Evolutionary conservation across 2,113 vertebrate species (phyloP).

Genomic region (Pygathrix nemaeus): DNA sequence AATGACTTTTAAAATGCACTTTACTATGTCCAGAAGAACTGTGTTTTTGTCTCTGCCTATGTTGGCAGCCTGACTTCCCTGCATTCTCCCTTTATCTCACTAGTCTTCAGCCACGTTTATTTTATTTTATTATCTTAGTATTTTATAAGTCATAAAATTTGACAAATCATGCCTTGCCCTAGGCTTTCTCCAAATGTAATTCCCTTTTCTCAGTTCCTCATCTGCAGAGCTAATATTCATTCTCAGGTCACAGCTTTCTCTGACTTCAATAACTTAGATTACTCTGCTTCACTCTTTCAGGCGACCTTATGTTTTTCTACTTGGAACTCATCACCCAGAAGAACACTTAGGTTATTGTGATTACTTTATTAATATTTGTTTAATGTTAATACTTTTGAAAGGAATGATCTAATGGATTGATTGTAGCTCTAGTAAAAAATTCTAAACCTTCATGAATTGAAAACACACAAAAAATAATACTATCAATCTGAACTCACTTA

Average conservation of each 20-base stretch:
- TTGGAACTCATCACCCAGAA: neutral
- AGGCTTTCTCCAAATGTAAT: neutral
- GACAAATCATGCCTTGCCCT: neutral
- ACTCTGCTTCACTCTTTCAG: neutral
- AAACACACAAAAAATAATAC: neutral
- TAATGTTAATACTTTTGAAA: neutral
- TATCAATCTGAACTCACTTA: constrained; percentile 77
- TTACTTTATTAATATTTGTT: neutral
- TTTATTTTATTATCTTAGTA: neutral
- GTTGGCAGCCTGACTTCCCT: neutral
- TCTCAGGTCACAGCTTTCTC: neutral
- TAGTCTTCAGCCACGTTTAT: neutral
- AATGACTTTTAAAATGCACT: neutral
- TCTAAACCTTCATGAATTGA: neutral
- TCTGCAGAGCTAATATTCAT: neutral
- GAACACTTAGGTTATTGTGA: neutral
- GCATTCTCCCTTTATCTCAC: neutral
- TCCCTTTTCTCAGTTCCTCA: neutral
- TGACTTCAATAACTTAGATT: neutral
- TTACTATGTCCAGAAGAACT: neutral
- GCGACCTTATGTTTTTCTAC: neutral
- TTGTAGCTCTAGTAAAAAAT: neutral
- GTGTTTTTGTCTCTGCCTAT: neutral
- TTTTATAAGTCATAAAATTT: neutral
- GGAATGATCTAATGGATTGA: neutral